These are phyloP conservation scores for Chiridota heheva DNA, from an alignment of 35 echinoderm and acorn worm genomes.

Conservation along the genomic window DNA sequence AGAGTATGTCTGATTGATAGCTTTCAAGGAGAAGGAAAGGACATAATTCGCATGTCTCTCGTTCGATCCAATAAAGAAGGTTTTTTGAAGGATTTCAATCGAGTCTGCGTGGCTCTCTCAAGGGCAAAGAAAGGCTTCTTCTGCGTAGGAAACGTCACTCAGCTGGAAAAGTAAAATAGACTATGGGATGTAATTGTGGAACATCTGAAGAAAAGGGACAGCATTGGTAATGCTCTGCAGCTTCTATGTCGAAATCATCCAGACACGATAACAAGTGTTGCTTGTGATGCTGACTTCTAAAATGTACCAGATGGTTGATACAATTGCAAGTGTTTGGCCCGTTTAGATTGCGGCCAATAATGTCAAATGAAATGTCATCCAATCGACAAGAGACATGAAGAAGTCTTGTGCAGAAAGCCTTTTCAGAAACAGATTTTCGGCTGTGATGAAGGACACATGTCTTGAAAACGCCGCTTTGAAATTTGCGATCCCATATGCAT, in stretches of 20 bases:
- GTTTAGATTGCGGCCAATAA: conserved; percentile 73
- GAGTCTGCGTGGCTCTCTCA: conserved; percentile 62
- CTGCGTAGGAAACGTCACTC: conserved; percentile 86
- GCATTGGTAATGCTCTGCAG: conserved; percentile 35
- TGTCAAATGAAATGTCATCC: conserved; percentile 78
- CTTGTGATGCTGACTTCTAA: conserved; percentile 45
- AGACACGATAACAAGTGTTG: conserved; percentile 27
- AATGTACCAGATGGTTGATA: conserved; percentile 81
- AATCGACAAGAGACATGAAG: conserved; percentile 54
- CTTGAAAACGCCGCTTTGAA: conserved; percentile 43
- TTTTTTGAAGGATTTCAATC: conserved; percentile 80
- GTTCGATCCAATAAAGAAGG: conserved; percentile 90
- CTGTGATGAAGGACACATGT: conserved; percentile 48
- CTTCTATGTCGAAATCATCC: conserved; percentile 83
- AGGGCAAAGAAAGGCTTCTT: conserved; percentile 83
- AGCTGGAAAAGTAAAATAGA: conserved; percentile 34
- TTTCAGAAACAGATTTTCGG: conserved; percentile 42
- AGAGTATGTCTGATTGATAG: conserved; percentile 78
- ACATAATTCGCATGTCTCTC: conserved; percentile 92
- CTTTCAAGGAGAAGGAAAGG: conserved; percentile 97
- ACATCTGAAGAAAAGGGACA: background rate
- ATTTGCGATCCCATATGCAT: conserved; percentile 39
- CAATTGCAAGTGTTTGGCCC: conserved; percentile 45
- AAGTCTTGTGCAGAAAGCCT: conserved; percentile 57
- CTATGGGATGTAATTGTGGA: conserved; percentile 69